A percentile compares a stretch with the other conserved stretches of the same genome.
phyloP scores from a whole-genome alignment of 2,888 invertebrate species.

The Mesorhabditis sp. region DNA sequence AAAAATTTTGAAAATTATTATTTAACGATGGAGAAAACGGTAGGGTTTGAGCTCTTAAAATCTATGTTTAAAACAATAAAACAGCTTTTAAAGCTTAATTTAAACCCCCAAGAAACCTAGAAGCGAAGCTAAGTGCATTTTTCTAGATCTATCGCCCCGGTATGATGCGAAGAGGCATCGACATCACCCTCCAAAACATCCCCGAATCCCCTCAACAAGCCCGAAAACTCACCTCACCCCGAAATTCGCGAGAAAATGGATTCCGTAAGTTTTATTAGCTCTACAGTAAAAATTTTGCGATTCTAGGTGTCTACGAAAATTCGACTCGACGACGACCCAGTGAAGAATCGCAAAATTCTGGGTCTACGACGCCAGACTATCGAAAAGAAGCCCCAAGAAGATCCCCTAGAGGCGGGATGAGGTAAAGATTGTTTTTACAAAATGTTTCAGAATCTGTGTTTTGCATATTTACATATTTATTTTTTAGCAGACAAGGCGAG shows the following conservation, averaged over 20 bases:
- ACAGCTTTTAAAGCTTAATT: too few species aligned
- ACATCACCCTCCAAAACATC: not conserved
- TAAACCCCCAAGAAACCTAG: too few species aligned
- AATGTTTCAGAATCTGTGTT: too few species aligned
- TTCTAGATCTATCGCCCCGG: slow-evolving; percentile 1
- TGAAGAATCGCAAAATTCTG: not conserved
- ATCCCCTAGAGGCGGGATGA: not conserved
- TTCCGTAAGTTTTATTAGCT: too few species aligned
- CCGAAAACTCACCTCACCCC: not conserved
- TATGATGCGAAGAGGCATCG: not conserved
- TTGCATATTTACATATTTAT: too few species aligned
- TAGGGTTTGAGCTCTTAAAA: too few species aligned
- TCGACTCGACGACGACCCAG: not conserved
- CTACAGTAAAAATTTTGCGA: not conserved
- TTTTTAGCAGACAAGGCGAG: too few species aligned
- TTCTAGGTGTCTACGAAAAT: slow-evolving; percentile 3
- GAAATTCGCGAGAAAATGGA: not conserved
- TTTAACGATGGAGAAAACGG: too few species aligned
- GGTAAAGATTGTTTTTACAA: not conserved
- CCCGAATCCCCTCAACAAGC: not conserved
- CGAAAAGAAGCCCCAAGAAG: not conserved
- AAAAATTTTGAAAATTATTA: too few species aligned
- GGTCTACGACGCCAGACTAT: not conserved
- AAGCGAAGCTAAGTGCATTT: not conserved
- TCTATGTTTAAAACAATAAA: too few species aligned